Evolutionary conservation across 2,888 invertebrate species (phyloP), one percentile per base, ranked within the genome.

Genomic region (Aporophyla nigra): DNA sequence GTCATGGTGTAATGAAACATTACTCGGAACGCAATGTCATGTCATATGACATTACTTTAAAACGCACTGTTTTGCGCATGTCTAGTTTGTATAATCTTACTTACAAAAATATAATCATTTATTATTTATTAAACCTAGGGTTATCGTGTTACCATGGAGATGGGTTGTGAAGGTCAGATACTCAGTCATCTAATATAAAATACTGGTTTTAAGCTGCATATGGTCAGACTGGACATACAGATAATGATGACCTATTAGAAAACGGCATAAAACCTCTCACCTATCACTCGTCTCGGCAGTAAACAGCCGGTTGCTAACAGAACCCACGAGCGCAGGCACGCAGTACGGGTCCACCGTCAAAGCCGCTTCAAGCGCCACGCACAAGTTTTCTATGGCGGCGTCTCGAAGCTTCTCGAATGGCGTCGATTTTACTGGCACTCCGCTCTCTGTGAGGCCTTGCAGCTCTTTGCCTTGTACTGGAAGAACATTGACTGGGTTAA

Each of bases 351-450:
- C 99, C 51, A 98, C 97, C 0, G 97, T 97, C 82, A 99, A 97
- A 0, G 99, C 99, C 0, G 99, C 98, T 91, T 99, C 98, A 61
- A 99, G 92, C 4, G 99, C 99, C 91, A 98, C 98, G 94, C 99
- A 99, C 12, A 99, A 96, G 93, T 99, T 99, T 91, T 99, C 99
- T 86, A 99, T 99, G 5, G 99, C 99, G 0, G 99, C 98, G 94
- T 99, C 99, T 67, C 99, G 97, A 62, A 99, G 97, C 78, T 98
- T 98, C 94, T 99, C 99, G 95, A 99, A 99, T 0, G 99, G 98
- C 0, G 98, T 96, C 21, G 96, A 96, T 71, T 96, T 96, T 0
- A 95, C 93, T 0, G 96, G 96, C 0, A 97, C 97, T 0, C 96
- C 95, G 1, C 95, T 93, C 84, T 97, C 97, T 0, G 95, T 94